Conservation (phyloP, 2,113 vertebrate species). For the Oenanthe oenanthe region DNA sequence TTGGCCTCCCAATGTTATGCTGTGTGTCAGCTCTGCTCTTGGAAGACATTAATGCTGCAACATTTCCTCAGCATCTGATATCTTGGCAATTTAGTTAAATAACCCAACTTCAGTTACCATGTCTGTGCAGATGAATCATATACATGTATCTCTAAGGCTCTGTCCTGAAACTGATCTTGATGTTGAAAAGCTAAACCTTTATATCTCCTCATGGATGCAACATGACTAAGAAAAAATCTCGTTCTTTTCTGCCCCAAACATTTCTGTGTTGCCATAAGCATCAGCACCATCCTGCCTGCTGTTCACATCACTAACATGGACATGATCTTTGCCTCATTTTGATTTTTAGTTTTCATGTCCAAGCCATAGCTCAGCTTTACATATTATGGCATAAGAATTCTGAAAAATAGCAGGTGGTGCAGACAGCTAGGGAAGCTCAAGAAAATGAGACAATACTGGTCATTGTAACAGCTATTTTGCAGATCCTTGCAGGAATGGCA, state of each 20-base stretch:
- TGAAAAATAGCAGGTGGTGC: background rate
- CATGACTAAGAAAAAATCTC: background rate
- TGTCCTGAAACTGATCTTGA: background rate
- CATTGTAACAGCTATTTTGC: background rate
- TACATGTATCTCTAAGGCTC: background rate
- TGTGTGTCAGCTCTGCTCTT: conserved; percentile 1
- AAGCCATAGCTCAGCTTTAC: background rate
- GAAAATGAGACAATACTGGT: background rate
- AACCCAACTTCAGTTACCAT: background rate
- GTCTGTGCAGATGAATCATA: background rate
- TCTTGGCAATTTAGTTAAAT: background rate
- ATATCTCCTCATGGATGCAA: background rate
- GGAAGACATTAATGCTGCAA: background rate
- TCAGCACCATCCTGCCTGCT: background rate
- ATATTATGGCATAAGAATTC: background rate
- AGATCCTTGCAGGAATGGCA: background rate
- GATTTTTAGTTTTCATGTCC: background rate
- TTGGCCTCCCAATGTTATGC: conserved; percentile 18
- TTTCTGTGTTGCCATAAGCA: background rate
- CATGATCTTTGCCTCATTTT: background rate
- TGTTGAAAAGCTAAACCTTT: background rate
- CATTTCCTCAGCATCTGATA: background rate
- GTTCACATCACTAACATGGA: background rate
- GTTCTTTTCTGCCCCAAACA: background rate
- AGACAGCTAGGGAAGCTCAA: background rate